Base-by-base conservation (phyloP, 30 jellyfish, hydroid and myxozoan species). In the Hydra vulgaris region DNA sequence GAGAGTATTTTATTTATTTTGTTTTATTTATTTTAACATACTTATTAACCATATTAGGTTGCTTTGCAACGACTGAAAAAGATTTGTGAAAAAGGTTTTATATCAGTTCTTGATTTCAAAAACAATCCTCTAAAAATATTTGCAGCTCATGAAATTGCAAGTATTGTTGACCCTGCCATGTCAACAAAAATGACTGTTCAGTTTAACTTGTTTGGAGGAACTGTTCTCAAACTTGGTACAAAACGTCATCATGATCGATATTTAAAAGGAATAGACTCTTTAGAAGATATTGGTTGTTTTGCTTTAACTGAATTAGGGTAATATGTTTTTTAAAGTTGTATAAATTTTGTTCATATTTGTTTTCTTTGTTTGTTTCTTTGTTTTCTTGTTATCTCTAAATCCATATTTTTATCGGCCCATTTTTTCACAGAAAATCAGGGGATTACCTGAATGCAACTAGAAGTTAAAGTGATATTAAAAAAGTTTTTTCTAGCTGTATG, bases 81-180 rank as follows among this genome's bases (percentile, higher is more conserved):
- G 79, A 89, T 89, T 53, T 89, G 96, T 73, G 96, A 89, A 19
- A 90, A 87, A 25, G 96, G 96, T 17, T 89, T 84, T 23, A 89
- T 89, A 15, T 89, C 96, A 1, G 96, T 89, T 23, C 91, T 89
- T n/a, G 95, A 89, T 75, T 89, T 89, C 78, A 72, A 53, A 8
- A 81, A 84, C 87, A 89, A 89, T 61, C 96, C 96, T 23, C 86
- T 89, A 72, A 88, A 87, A 23, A 89, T 89, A 70, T 89, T 89
- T 71, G 96, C 96, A 25, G 96, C 96, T 27, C 96, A 89, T 71
- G 96, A 89, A 69, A 75, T 89, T 79, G 96, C 96, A 15, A 87
- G 92, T 17, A 81, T 89, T 18, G 91, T 81, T 21, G 96, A 89
- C 76, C 96, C 96, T 0, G 95, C 96, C 16, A 89, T 89, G 96